These are phyloP conservation scores for Pluvialis apricaria DNA, from an alignment of 2,113 vertebrate genomes.

Conservation along the genomic window DNA sequence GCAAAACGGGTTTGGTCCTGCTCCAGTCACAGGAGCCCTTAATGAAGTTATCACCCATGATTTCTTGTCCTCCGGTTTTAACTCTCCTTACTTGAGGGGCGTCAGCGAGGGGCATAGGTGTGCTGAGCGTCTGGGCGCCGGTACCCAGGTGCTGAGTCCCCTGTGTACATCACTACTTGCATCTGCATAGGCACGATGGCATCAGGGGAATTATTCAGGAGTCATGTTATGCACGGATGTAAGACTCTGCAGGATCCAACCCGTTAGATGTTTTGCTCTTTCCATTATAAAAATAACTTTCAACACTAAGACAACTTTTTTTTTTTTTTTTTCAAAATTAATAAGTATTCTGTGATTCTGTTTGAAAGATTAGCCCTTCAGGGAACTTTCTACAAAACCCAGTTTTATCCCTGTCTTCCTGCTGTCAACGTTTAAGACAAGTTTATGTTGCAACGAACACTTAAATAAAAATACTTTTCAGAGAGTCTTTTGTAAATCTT, in stretches of 20 bases:
- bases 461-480: slow-evolving; percentile 10
- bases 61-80: background rate
- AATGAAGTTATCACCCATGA: background rate
- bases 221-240: background rate
- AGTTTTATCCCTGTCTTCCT: slow-evolving; percentile 46
- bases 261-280: background rate
- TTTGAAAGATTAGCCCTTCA: slow-evolving; percentile 30
- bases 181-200: background rate
- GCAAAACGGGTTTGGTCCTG: background rate
- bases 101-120: background rate
- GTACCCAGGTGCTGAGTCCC: background rate
- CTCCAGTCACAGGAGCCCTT: background rate
- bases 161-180: background rate
- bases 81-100: background rate
- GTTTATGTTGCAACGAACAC: background rate
- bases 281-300: slow-evolving; percentile 1
- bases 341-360: background rate
- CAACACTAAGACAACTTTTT: background rate
- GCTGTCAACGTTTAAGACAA: slow-evolving; percentile 4
- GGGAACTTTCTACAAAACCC: background rate
- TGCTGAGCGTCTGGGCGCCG: background rate
- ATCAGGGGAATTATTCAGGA: background rate
- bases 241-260: background rate
- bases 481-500: background rate
- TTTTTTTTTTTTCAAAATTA: background rate